A percentile compares a stretch with the other conserved stretches of the same genome.
phyloP scores from a whole-genome alignment of 2,797 vertebrate species.

The Sebastes taczanowskii region DNA sequence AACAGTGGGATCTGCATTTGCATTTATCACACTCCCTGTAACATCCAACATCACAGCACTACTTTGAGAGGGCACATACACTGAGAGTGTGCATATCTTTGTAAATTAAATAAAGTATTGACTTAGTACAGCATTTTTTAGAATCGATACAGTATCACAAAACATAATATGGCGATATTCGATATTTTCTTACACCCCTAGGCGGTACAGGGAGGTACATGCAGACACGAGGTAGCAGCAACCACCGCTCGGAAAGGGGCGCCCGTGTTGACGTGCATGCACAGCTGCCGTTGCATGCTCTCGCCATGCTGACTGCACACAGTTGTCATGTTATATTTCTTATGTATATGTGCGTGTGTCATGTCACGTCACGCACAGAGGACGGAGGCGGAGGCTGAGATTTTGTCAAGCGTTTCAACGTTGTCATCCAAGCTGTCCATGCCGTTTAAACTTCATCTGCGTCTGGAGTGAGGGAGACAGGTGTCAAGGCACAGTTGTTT shows the following conservation, averaged over 20 bases:
- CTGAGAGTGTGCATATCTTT: too few species aligned
- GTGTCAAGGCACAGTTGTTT: slow-evolving; percentile 71
- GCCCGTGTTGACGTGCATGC: slow-evolving; percentile 36
- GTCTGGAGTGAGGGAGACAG: slow-evolving; percentile 71
- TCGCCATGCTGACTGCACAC: slow-evolving; percentile 49
- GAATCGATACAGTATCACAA: too few species aligned
- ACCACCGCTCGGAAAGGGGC: background rate
- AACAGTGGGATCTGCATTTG: too few species aligned
- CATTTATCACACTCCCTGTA: too few species aligned
- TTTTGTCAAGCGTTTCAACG: slow-evolving; percentile 48
- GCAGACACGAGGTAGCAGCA: slow-evolving; percentile 28
- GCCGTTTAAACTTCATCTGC: slow-evolving; percentile 62
- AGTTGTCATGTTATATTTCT: slow-evolving; percentile 34
- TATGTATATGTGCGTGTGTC: background rate
- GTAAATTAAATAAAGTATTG: too few species aligned
- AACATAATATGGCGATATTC: too few species aligned
- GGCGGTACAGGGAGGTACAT: background rate
- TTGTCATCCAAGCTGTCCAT: slow-evolving; percentile 72
- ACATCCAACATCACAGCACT: too few species aligned
- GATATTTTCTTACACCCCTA: too few species aligned
- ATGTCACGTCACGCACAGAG: slow-evolving; percentile 4
- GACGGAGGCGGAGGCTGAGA: slow-evolving; percentile 3
- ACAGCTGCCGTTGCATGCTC: background rate
- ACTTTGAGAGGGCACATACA: too few species aligned
- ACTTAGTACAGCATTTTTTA: rapidly evolving